These are phyloP conservation scores for Pithecia hirsuta DNA, from an alignment of 2,797 vertebrate species.

Conservation along the genomic window DNA sequence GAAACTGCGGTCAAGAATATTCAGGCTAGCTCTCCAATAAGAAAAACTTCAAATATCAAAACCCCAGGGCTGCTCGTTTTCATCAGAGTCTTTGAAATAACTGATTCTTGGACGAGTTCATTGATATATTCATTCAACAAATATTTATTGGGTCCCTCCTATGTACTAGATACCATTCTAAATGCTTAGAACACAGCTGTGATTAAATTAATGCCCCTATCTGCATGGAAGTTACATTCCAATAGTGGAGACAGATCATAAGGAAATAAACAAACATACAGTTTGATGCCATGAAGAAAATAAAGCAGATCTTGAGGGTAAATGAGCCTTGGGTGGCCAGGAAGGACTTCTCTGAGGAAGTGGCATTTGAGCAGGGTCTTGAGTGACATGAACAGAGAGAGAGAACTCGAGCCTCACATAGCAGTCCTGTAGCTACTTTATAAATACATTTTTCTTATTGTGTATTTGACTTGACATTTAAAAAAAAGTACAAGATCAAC, in stretches of 20 bases:
- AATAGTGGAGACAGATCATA: no score
- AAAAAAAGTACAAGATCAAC: neutral
- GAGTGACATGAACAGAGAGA: neutral
- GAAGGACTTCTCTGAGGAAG: neutral
- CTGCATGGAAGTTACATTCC: neutral
- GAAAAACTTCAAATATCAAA: neutral
- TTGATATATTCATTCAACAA: neutral
- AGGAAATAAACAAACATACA: neutral
- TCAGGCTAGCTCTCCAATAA: neutral
- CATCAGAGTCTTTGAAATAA: neutral
- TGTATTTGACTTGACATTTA: neutral
- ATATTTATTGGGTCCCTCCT: neutral
- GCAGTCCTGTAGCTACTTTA: neutral
- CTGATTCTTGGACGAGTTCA: neutral
- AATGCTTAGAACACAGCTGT: neutral
- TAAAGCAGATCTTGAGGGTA: neutral
- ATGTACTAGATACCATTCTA: neutral
- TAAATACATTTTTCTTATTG: neutral
- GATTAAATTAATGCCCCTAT: neutral
- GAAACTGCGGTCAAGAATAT: neutral
- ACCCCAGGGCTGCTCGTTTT: neutral
- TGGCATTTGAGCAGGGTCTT: neutral
- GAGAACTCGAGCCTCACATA: neutral
- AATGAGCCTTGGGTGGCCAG: no score
- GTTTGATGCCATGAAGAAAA: neutral